A percentile compares a stretch with the other conserved stretches of the same genome.
Conservation (phyloP, 1,140 invertebrate genomes). For the Bilobella aurantiaca region DNA sequence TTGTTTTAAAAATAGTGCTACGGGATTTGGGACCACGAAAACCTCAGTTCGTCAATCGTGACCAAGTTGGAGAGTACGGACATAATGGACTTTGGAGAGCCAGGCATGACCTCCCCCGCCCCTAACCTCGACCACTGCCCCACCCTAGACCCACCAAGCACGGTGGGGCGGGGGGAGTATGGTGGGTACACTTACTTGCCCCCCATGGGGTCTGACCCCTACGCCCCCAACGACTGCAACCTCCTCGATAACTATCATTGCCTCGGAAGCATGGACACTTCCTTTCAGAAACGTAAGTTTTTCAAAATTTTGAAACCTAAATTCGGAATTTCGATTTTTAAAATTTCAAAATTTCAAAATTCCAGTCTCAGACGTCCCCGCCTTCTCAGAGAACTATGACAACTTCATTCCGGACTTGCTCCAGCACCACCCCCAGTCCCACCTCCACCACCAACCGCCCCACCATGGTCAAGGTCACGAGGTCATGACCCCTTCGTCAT, state of each 20-base stretch:
- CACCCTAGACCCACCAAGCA: not conserved
- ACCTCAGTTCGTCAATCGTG: constrained; percentile 4
- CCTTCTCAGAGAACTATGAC: constrained; percentile 24
- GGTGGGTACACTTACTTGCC: too few species aligned
- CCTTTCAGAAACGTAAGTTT: constrained; percentile 25
- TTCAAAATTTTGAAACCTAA: not conserved
- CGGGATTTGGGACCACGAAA: constrained; percentile 29
- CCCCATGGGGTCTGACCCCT: too few species aligned
- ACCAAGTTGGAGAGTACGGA: constrained; percentile 28
- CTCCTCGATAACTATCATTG: constrained; percentile 18
- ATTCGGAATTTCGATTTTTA: not conserved
- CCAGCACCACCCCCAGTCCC: constrained; percentile 16
- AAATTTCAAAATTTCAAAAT: not conserved
- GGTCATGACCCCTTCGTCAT: not conserved
- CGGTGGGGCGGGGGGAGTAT: not conserved
- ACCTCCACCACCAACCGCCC: not conserved
- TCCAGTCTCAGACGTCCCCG: constrained; percentile 27
- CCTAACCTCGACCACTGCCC: not conserved
- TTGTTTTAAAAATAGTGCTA: too few species aligned
- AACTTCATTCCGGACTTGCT: constrained; percentile 22
- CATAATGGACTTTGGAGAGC: constrained; percentile 26
- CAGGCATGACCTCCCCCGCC: constrained; percentile 7
- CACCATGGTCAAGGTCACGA: not conserved
- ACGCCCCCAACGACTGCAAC: constrained; percentile 16
- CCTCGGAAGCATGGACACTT: constrained; percentile 14